These are phyloP conservation scores for Tipula helvola DNA, from an alignment of 2,888 invertebrate species.

Conservation along the genomic window DNA sequence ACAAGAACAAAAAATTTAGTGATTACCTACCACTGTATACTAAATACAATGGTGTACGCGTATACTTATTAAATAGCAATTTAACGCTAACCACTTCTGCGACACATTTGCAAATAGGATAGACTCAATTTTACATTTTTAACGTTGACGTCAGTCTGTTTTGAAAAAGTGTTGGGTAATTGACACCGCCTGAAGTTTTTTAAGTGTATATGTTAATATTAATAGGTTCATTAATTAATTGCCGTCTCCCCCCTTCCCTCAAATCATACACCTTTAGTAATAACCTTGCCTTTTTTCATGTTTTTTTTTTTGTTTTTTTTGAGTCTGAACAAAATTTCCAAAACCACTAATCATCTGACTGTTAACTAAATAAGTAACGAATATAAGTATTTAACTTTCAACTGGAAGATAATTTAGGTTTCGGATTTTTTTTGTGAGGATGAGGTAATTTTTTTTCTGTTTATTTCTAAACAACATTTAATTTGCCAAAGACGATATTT, in stretches of 20 bases:
- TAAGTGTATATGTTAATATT: neutral
- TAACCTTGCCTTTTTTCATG: neutral
- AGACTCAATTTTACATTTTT: neutral
- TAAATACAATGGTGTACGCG: neutral
- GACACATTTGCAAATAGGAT: neutral
- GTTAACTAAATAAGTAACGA: too few relatives aligned
- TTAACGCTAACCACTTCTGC: neutral
- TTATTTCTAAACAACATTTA: too few relatives aligned
- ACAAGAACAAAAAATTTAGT: neutral
- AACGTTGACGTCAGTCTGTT: neutral
- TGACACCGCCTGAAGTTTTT: neutral
- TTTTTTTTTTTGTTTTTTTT: too few relatives aligned
- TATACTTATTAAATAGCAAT: neutral
- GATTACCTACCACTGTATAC: too few relatives aligned
- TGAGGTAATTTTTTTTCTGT: too few relatives aligned
- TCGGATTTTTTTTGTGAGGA: too few relatives aligned
- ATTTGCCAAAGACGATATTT: too few relatives aligned
- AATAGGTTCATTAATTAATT: neutral
- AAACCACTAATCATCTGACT: neutral
- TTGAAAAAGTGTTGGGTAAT: neutral
- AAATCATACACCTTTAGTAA: neutral
- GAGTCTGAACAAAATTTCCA: neutral
- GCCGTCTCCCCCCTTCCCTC: neutral
- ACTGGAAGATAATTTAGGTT: too few relatives aligned
- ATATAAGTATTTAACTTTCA: too few relatives aligned